These are phyloP conservation scores for Spialia ferax DNA, from an alignment of 2,888 invertebrate genomes.

Conservation along the genomic window DNA sequence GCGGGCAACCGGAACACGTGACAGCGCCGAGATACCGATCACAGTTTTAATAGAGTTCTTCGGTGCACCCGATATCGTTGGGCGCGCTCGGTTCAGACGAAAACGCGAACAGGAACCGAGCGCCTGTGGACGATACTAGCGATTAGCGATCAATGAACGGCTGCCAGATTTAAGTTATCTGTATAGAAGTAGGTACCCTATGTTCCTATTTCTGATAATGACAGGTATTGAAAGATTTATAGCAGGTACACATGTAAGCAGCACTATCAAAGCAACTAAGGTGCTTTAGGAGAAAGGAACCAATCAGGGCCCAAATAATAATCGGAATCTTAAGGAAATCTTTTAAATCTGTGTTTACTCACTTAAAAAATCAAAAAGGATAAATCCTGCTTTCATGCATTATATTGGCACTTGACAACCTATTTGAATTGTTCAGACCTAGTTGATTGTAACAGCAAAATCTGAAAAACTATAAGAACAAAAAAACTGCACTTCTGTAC, in stretches of 20 bases:
- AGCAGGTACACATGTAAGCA: too few species aligned
- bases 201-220: too few species aligned
- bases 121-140: constrained; percentile 22
- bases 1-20: constrained; percentile 71
- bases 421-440: too few species aligned
- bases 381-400: too few species aligned
- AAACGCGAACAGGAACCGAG: constrained; percentile 7
- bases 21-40: constrained; percentile 74
- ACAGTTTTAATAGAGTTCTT: constrained; percentile 76
- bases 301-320: too few species aligned
- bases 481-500: not conserved
- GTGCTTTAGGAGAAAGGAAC: too few species aligned
- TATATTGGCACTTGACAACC: not conserved
- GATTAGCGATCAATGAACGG: constrained; percentile 32
- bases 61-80: constrained; percentile 76
- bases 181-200: not conserved
- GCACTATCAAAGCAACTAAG: too few species aligned
- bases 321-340: too few species aligned
- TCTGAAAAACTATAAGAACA: not conserved
- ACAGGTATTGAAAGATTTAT: too few species aligned
- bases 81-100: constrained; percentile 17
- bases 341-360: too few species aligned
- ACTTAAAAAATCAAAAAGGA: too few species aligned
- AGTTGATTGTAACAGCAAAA: too few species aligned
- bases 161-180: not conserved